Conservation (phyloP, 53 echinoderm and acorn worm genomes). For the Hippasteria phrygiana region DNA sequence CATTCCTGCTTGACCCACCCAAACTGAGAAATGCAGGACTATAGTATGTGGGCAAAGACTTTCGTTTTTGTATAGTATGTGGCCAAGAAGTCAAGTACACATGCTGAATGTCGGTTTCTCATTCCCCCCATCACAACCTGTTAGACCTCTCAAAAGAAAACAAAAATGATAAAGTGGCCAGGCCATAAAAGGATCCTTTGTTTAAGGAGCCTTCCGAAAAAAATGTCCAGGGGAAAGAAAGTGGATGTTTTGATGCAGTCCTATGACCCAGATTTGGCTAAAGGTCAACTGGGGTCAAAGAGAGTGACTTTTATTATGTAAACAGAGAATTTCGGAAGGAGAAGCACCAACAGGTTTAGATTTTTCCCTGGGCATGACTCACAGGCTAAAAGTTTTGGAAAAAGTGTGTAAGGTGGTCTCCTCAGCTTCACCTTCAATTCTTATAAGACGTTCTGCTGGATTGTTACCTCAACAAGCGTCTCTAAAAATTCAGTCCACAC, state of each 20-base stretch:
- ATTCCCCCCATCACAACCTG: background rate
- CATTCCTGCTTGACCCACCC: background rate
- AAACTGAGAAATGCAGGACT: background rate
- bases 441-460: too few species aligned
- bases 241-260: slow-evolving; percentile 48
- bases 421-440: too few species aligned
- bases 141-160: background rate
- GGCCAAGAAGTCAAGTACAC: too few species aligned
- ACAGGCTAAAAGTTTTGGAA: background rate
- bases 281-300: slow-evolving; percentile 13
- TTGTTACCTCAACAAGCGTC: too few species aligned
- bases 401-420: too few species aligned
- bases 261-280: slow-evolving; percentile 15
- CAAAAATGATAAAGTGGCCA: background rate
- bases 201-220: background rate
- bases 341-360: background rate
- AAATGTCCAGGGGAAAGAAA: background rate
- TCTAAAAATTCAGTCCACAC: too few species aligned
- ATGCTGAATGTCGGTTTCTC: too few species aligned
- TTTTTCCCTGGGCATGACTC: background rate
- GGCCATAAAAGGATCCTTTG: slow-evolving; percentile 37
- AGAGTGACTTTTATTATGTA: slow-evolving; percentile 24
- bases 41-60: background rate
- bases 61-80: too few species aligned
- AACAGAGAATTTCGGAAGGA: slow-evolving; percentile 1